Evolutionary conservation across 1,140 invertebrate species (phyloP).

Genomic region (Dreissena rostriformis): DNA sequence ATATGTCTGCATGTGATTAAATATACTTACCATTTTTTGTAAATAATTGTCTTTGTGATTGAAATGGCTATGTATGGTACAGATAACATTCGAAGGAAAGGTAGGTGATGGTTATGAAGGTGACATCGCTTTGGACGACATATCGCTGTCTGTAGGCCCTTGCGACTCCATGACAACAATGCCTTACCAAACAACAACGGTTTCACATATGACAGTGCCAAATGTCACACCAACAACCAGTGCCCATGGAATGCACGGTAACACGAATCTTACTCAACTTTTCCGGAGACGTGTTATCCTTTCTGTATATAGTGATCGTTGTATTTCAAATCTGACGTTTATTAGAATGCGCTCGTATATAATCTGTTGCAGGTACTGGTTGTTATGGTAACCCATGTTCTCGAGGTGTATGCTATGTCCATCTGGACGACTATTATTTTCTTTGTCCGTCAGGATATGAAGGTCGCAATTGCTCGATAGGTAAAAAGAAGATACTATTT

Average conservation of each 20-base stretch:
- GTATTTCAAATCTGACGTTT: no score
- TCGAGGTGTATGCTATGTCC: not conserved
- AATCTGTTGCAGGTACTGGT: not conserved
- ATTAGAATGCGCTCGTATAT: not conserved
- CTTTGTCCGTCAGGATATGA: not conserved
- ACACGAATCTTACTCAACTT: not conserved
- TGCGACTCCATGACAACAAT: constrained; percentile 50
- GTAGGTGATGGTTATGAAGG: constrained; percentile 62
- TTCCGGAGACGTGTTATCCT: no score
- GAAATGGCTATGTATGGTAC: not conserved
- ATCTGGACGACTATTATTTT: not conserved
- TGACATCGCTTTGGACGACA: constrained; percentile 71
- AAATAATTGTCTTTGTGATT: not conserved
- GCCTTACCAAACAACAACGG: not conserved
- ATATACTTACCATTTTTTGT: not conserved
- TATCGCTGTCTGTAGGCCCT: constrained; percentile 51
- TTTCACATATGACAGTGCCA: not conserved
- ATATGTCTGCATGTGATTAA: no score
- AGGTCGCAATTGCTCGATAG: not conserved
- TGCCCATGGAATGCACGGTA: not conserved
- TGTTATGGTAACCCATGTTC: not conserved
- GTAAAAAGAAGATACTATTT: no score
- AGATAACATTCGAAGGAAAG: constrained; percentile 71
- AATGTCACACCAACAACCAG: not conserved
- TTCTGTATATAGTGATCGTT: no score